Conservation (phyloP, 1,140 invertebrate species). For the Tetramorium simillimum region DNA sequence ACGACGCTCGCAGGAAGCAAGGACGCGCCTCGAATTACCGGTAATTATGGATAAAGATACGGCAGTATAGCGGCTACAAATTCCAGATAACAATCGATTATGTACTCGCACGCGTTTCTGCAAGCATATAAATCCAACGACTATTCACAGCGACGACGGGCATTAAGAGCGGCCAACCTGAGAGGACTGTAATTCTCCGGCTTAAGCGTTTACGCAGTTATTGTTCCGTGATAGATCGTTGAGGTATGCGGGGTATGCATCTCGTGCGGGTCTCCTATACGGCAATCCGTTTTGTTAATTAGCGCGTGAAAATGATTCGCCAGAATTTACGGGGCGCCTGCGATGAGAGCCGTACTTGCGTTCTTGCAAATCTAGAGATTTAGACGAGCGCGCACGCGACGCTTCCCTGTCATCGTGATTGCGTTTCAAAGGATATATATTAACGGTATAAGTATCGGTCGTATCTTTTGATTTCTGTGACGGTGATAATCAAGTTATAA, state of each 20-base stretch:
- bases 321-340: slow-evolving; percentile 13
- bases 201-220: slow-evolving; percentile 66
- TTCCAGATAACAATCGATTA: slow-evolving; percentile 38
- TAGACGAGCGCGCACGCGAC: not conserved
- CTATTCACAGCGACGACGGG: slow-evolving; percentile 51
- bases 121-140: slow-evolving; percentile 48
- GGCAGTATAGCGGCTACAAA: not conserved
- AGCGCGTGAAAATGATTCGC: slow-evolving; percentile 40
- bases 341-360: not conserved
- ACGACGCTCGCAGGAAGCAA: not conserved
- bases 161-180: slow-evolving; percentile 49
- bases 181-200: slow-evolving; percentile 59
- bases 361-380: not conserved
- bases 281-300: slow-evolving; percentile 64
- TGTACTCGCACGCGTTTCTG: not conserved
- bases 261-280: not conserved
- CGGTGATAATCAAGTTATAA: not conserved
- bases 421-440: not conserved
- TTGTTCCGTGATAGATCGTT: slow-evolving; percentile 63
- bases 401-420: not conserved
- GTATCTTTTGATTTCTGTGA: not conserved
- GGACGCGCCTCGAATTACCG: not conserved
- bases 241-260: slow-evolving; percentile 16
- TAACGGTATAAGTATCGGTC: not conserved
- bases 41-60: not conserved